Evolutionary conservation across 2,113 vertebrate genomes (phyloP).

Genomic region (Tauraco erythrolophus): DNA sequence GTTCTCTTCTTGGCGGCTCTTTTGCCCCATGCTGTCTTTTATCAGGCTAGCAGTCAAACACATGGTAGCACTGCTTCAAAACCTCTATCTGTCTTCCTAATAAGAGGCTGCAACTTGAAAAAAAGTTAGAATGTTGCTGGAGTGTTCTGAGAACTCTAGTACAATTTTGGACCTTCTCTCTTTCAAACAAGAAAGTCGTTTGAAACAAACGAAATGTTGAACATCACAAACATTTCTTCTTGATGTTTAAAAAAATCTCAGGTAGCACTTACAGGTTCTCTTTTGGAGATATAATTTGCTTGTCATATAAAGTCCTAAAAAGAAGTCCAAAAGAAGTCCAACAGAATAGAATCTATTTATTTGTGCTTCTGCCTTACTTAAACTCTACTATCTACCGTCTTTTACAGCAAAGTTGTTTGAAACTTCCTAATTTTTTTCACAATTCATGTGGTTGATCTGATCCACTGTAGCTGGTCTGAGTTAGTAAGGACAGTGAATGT

Average conservation of each 20-base stretch:
- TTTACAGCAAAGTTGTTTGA: not conserved
- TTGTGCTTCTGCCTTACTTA: not conserved
- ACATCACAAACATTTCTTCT: slow-evolving; percentile 13
- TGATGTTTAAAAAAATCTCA: slow-evolving; percentile 52
- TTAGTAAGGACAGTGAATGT: not conserved
- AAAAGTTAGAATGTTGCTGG: not conserved
- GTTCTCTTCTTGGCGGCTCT: not conserved
- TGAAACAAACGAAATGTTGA: no score
- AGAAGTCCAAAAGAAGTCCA: not conserved
- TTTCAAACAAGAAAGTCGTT: not conserved
- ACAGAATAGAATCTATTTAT: not conserved
- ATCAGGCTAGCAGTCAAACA: not conserved
- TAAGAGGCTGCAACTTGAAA: not conserved
- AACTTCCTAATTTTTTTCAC: not conserved
- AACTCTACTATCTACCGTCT: not conserved
- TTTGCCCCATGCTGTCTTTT: not conserved
- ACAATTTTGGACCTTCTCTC: not conserved
- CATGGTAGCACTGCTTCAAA: not conserved
- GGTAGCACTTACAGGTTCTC: not conserved
- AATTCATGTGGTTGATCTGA: not conserved
- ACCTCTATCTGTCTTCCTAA: not conserved
- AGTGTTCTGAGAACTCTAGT: not conserved
- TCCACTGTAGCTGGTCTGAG: not conserved
- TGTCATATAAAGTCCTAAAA: slow-evolving; percentile 35
- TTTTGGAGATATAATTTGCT: slow-evolving; percentile 20